Base-by-base conservation (phyloP, 2,888 invertebrate species). In the Lissonota sp. region DNA sequence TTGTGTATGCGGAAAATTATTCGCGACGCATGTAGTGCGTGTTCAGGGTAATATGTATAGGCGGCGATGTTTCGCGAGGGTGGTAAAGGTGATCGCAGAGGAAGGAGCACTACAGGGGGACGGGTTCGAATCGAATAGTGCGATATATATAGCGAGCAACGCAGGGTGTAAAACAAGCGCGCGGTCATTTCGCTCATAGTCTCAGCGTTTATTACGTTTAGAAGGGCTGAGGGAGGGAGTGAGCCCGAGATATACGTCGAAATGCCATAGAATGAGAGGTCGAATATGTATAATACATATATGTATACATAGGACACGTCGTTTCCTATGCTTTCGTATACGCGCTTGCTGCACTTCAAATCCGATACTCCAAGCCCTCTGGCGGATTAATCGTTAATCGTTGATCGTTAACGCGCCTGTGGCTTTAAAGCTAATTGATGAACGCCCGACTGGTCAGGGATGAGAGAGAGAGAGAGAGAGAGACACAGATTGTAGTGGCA, bases 381-480 rank as follows among this genome's bases (percentile, higher is more conserved):
- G 63, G 67, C 64, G 79, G 67, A 80, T 80, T 80, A 79, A 82
- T 75, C 79, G 79, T 82, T 80, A 82, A 79, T 79, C 71, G 79
- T 79, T 63, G 73, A 82, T 73, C 72, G 80, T 79, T 79, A 82
- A 79, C 79, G 75, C 76, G 62, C 71, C 51, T 39, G 63, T 72
- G 80, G 73, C 79, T 60, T 26, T 44, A 40, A 67, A 53, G 46
- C 71, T 72, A 79, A 80, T 82, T 82, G 78, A 82, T 55, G 63
- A 79, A 79, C 79, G 79, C 53, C 37, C 71, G 57, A 58, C 37
- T 26, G 10, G 26, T 49, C 49, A 40, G 26, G 8, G 64, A 53
- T 42, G 44, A 37, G 14, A 42, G 40, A 42, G 71, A 10, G 6
- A 37, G 46, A 57, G 44, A 8, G 39, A 58, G 12, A 46, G 44